phyloP scores from a whole-genome alignment of 2,888 invertebrate species.

The Pharmacophagus antenor region DNA sequence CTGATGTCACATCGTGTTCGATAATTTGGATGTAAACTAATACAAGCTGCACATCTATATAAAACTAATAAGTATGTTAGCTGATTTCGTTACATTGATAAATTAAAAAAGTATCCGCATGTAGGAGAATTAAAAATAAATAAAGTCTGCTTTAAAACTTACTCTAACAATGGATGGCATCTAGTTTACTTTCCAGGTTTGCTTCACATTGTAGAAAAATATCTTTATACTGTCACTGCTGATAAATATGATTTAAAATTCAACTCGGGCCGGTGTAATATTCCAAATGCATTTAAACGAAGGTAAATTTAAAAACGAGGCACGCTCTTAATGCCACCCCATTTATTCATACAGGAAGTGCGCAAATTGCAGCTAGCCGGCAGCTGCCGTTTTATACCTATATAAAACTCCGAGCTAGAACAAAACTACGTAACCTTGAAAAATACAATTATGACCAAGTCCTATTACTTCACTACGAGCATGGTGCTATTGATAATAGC shows the following conservation, averaged over 20 bases:
- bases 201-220: too few species aligned
- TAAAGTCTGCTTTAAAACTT: too few species aligned
- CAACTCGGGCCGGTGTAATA: not conserved
- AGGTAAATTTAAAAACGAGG: not conserved
- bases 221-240: too few species aligned
- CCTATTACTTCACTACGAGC: not conserved
- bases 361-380: constrained; percentile 2
- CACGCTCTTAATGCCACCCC: constrained; percentile 12
- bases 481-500: too few species aligned
- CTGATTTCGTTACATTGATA: not conserved
- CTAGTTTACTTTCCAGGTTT: too few species aligned
- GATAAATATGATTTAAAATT: not conserved
- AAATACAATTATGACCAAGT: not conserved
- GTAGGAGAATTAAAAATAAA: too few species aligned
- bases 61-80: too few species aligned
- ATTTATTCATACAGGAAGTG: constrained; percentile 9
- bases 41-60: too few species aligned
- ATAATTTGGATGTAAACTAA: not conserved
- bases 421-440: not conserved
- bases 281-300: not conserved
- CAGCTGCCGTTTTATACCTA: constrained; percentile 5
- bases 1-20: not conserved
- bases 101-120: not conserved
- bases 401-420: not conserved
- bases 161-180: too few species aligned